Base-by-base conservation (phyloP, 2,797 vertebrate species). In the Parauchenoglanis ngamensis region DNA sequence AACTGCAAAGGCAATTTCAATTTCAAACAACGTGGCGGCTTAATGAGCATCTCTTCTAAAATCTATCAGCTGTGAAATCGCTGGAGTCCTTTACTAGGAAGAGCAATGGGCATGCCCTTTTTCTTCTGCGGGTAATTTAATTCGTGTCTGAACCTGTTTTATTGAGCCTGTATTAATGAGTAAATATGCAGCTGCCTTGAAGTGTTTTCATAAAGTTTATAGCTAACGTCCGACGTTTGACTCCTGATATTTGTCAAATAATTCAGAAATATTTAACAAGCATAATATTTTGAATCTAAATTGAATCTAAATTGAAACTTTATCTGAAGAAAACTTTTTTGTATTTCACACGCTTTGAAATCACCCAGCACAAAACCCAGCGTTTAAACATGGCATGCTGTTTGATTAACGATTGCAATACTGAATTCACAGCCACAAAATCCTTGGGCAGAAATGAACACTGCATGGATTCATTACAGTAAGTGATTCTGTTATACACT, bases 51-150 rank as follows among this genome's bases (percentile, higher is more conserved):
- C 61, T 95, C 96, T 96, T 96, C 96, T 96, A 95, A 97, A 97
- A 97, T 97, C 96, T 96, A 97, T 96, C 96, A 97, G 96, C 96
- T 97, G 96, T 98, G 97, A 98, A 98, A 98, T 97, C 96, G 96
- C 96, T 95, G 10, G 31, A 93, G 95, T 95, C 96, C 94, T 88
- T 93, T 95, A 95, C 95, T 87, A 92, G 94, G 92, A 95, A 91
- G 93, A 94, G 94, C 95, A 78, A 94, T 13, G 19, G 8, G 2
- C 54, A 93, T 88, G 92, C 91, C 92, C 94, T 94, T 95, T 93
- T 94, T 95, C 86, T 78, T 78, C 85, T 67, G 85, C 81, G 10
- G 31, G 1, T 83, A 95, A 96, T 97, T 96, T 96, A 96, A 96
- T 94, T 92, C 93, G 93, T 93, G 95, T 96, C 95, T 96, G 95